These are phyloP conservation scores for Margarornis squamiger DNA, from an alignment of 2,797 vertebrate genomes.

Conservation along the genomic window DNA sequence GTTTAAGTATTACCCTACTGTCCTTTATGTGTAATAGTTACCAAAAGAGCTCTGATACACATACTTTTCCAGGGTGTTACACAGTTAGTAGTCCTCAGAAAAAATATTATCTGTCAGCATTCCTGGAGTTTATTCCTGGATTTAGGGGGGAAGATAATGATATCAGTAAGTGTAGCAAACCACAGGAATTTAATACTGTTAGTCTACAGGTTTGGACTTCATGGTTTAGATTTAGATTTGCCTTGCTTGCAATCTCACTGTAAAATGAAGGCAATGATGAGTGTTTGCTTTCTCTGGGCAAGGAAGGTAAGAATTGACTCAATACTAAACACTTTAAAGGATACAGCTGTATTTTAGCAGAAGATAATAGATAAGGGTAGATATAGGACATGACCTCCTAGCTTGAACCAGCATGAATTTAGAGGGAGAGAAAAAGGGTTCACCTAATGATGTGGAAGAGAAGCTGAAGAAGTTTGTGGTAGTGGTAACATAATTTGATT, in stretches of 20 bases:
- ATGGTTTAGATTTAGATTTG: neutral
- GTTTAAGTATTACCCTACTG: neutral
- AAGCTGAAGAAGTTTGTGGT: neutral
- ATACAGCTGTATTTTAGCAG: neutral
- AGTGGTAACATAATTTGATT: neutral
- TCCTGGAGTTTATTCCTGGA: neutral
- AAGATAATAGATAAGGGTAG: neutral
- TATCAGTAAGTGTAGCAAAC: neutral
- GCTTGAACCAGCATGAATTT: neutral
- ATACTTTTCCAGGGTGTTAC: neutral
- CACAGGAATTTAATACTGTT: neutral
- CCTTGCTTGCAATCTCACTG: neutral
- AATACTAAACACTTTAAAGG: neutral
- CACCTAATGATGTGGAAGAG: neutral
- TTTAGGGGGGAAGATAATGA: neutral
- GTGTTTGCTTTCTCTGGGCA: neutral
- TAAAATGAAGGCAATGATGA: neutral
- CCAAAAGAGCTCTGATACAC: neutral
- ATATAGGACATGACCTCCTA: neutral
- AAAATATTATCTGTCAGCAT: neutral
- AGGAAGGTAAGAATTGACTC: neutral
- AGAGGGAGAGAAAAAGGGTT: neutral
- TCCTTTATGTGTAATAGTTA: neutral
- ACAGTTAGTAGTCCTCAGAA: neutral
- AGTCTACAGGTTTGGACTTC: neutral